A percentile compares a stretch with the other conserved stretches of the same genome.
Conservation (phyloP, 2,888 invertebrate species). For the Apotomis capreana region DNA sequence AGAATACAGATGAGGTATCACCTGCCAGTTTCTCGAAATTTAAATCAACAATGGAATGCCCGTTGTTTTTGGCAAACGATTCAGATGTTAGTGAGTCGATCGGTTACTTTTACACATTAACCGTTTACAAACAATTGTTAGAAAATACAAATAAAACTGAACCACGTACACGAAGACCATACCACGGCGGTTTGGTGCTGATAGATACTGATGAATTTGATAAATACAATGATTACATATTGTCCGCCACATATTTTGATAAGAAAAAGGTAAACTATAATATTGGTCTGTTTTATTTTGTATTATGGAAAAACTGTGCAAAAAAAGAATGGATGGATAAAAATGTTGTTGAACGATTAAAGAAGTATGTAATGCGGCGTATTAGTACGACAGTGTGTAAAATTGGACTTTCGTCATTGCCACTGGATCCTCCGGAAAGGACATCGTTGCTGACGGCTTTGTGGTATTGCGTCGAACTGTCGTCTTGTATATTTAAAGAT, state of each 20-base stretch:
- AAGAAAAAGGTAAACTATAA: conserved; percentile 56
- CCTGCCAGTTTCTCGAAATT: conserved; percentile 56
- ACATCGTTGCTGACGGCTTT: conserved; percentile 53
- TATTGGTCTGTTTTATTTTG: conserved; percentile 56
- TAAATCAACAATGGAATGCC: conserved; percentile 55
- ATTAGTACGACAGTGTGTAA: conserved; percentile 52
- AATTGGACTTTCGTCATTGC: conserved; percentile 56
- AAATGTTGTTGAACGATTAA: conserved; percentile 57
- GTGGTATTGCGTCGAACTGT: conserved; percentile 59
- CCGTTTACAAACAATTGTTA: conserved; percentile 57
- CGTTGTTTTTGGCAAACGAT: conserved; percentile 55
- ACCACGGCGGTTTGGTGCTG: conserved; percentile 58
- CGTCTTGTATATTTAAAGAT: conserved; percentile 55
- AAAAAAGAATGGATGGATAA: conserved; percentile 61
- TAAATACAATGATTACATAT: conserved; percentile 60
- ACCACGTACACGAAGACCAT: conserved; percentile 56
- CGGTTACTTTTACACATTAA: conserved; percentile 60
- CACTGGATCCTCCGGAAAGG: conserved; percentile 53
- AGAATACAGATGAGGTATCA: conserved; percentile 15
- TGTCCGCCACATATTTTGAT: conserved; percentile 59
- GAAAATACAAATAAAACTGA: conserved; percentile 49
- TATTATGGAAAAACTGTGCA: conserved; percentile 60
- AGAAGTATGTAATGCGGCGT: conserved; percentile 55
- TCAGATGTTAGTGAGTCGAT: conserved; percentile 55
- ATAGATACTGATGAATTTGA: conserved; percentile 55